Base-by-base conservation (phyloP, 2,888 invertebrate species). In the Rhagophthalmus giganteus region DNA sequence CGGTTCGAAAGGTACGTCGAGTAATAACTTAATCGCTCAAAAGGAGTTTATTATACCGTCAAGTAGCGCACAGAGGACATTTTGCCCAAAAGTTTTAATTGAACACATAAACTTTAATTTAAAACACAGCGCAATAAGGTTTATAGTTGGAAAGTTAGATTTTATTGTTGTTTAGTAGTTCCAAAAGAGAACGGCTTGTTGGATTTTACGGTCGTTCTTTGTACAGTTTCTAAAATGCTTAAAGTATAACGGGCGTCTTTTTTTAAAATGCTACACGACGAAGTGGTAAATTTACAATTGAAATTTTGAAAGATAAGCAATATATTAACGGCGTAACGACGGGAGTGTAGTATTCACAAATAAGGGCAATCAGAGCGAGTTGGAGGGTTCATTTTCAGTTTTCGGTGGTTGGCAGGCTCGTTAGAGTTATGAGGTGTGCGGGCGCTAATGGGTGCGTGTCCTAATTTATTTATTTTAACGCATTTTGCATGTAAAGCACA, bases 391-490 rank as follows among this genome's bases (percentile, higher is more conserved):
- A 42, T 37, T 52, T 46, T 40, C 41, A 53, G 42, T 48, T 35
- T 53, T 48, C 41, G 20, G 42, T 24, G 44, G 48, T 34, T 32
- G 42, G 32, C 24, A 35, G 35, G 32, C 35, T 52, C 46, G 52
- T 52, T 52, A 46, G 31, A 46, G 46, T 46, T 41, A 52, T 27
- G 32, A 47, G 45, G 51, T 46, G 51, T 45, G 45, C 51, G 45
- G 45, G 51, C 41, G 49, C 31, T 49, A 48, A 49, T 42, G 41
- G 41, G 15, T 41, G 37, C 35, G 41, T 42, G 41, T 45, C 40
- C 46, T 55, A 50, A 52, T 52, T 55, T 55, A 55, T 55, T 55
- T 55, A 55, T 55, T 55, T 52, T 35, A 39, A 50, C 55, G 44
- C 45, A 44, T 51, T 55, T 45, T 34, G 55, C 51, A 42, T 46